Conservation (phyloP, 2,888 invertebrate genomes). For the Chymomyza amoena region DNA sequence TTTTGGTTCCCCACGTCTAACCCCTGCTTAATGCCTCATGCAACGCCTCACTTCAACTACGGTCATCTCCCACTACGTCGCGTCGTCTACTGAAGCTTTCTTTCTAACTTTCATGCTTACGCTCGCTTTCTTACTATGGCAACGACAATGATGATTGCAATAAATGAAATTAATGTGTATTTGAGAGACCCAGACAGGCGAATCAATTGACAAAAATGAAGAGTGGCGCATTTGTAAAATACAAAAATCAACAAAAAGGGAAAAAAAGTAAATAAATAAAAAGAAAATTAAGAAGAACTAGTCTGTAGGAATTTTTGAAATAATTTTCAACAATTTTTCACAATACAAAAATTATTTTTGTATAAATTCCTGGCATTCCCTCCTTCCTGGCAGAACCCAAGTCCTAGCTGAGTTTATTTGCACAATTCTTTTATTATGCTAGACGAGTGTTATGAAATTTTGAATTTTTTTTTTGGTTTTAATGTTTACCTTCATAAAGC, state of each 20-base stretch:
- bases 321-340: not conserved
- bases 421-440: not conserved
- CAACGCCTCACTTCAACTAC: not conserved
- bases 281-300: not conserved
- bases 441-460: too few species aligned
- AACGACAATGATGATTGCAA: slow-evolving; percentile 68
- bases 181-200: slow-evolving; percentile 71
- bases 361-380: not conserved
- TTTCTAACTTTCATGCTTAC: slow-evolving; percentile 50
- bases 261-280: not conserved
- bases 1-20: not conserved
- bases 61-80: not conserved
- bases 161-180: slow-evolving; percentile 73
- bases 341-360: not conserved
- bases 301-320: not conserved
- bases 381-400: too few species aligned
- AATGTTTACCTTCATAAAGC: too few species aligned
- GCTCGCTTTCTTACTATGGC: slow-evolving; percentile 59
- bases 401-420: not conserved
- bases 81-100: slow-evolving; percentile 2
- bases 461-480: too few species aligned
- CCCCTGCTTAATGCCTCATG: not conserved
- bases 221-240: slow-evolving; percentile 48
- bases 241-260: slow-evolving; percentile 1
- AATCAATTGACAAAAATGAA: slow-evolving; percentile 70